Conservation (phyloP, 2,113 vertebrate genomes). For the Hemibagrus wyckioides region DNA sequence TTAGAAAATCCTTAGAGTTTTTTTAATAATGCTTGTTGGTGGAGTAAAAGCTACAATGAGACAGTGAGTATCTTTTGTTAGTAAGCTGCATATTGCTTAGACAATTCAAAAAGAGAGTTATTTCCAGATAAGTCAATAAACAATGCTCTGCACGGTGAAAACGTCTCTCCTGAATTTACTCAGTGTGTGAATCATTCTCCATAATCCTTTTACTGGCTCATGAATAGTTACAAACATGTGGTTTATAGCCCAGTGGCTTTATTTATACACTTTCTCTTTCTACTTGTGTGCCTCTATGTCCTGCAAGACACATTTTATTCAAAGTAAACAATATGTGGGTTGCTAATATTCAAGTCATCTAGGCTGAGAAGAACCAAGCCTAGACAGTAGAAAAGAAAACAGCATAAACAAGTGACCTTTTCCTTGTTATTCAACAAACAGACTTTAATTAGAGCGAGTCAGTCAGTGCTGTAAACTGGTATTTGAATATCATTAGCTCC, state of each 20-base stretch:
- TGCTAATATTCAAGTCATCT: background rate
- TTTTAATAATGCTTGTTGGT: background rate
- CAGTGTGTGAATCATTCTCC: constrained; percentile 7
- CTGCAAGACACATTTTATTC: background rate
- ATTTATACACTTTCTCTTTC: background rate
- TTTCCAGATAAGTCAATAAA: background rate
- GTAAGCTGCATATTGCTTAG: background rate
- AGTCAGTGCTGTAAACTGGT: constrained; percentile 2
- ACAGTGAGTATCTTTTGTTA: background rate
- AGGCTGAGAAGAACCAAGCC: background rate
- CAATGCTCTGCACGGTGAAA: background rate
- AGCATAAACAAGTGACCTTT: constrained; percentile 27
- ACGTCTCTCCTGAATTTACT: constrained; percentile 4
- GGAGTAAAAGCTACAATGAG: background rate
- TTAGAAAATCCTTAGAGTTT: background rate
- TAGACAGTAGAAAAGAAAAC: background rate
- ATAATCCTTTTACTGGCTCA: constrained; percentile 35
- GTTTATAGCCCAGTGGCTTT: constrained; percentile 17
- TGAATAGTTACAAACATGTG: constrained; percentile 25
- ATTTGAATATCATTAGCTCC: constrained; percentile 34
- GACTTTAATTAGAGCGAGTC: constrained; percentile 29
- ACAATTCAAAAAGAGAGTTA: background rate
- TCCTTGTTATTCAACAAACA: constrained; percentile 33
- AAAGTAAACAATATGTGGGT: constrained; percentile 15
- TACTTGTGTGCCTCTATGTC: background rate